Evolutionary conservation across 2,888 invertebrate genomes (phyloP).

Genomic region (Tineola bisselliella): DNA sequence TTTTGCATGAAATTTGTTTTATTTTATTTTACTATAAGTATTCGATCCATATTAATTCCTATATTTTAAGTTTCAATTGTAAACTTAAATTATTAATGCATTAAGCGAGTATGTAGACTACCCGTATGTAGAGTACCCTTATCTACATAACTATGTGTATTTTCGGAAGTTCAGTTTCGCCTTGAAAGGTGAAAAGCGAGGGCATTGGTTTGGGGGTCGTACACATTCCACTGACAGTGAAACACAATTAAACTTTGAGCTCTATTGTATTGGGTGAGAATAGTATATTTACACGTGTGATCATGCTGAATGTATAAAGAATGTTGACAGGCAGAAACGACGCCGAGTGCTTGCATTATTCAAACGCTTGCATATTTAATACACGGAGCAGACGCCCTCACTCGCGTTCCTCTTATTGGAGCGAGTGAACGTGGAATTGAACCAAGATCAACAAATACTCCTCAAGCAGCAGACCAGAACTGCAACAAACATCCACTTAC

Average conservation of each 20-base stretch:
- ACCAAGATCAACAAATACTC: too few relatives aligned
- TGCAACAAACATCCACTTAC: too few relatives aligned
- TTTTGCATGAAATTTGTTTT: neutral
- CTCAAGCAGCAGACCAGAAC: too few relatives aligned
- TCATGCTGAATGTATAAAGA: neutral
- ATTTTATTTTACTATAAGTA: neutral
- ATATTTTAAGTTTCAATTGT: too few relatives aligned
- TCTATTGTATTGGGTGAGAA: neutral
- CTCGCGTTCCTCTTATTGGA: conserved; percentile 4
- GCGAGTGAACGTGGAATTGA: neutral
- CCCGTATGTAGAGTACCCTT: neutral
- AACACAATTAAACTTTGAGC: neutral
- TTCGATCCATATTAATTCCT: too few relatives aligned
- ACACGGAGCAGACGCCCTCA: conserved; percentile 15
- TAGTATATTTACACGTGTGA: neutral
- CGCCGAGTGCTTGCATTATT: conserved; percentile 33
- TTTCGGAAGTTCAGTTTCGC: neutral
- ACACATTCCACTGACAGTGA: neutral
- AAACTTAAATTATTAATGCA: too few relatives aligned
- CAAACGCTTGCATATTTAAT: conserved; percentile 39
- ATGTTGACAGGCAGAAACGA: neutral
- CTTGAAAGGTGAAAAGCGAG: conserved; percentile 9
- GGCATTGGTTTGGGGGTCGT: neutral
- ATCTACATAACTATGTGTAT: neutral
- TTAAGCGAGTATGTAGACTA: neutral